These are phyloP conservation scores for Notocelia uddmanniana DNA, from an alignment of 2,888 invertebrate genomes.

Conservation along the genomic window DNA sequence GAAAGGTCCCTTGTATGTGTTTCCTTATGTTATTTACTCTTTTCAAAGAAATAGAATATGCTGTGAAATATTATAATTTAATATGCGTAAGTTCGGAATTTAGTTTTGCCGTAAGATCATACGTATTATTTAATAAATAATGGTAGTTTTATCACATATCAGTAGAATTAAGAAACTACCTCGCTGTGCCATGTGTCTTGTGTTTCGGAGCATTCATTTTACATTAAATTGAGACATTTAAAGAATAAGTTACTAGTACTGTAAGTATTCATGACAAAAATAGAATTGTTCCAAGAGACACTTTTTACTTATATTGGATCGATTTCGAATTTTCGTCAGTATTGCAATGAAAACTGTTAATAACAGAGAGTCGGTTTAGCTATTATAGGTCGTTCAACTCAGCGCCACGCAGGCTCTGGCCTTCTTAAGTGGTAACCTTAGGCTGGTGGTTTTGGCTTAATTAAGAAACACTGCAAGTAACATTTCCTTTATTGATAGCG, in stretches of 20 bases:
- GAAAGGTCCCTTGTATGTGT: constrained; percentile 8
- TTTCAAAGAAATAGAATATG: not conserved
- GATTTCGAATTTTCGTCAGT: not conserved
- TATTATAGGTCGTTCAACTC: too few species aligned
- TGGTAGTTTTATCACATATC: not conserved
- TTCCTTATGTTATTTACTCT: constrained; percentile 7
- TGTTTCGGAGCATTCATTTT: too few species aligned
- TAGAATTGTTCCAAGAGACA: constrained; percentile 28
- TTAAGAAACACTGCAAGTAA: too few species aligned
- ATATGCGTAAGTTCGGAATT: not conserved
- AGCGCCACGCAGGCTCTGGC: too few species aligned
- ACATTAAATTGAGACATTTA: too few species aligned
- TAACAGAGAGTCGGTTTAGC: too few species aligned
- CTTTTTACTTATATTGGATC: constrained; percentile 7
- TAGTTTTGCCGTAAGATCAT: not conserved
- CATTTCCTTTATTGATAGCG: too few species aligned
- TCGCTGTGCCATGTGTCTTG: not conserved
- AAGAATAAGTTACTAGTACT: not conserved
- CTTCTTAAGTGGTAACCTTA: too few species aligned
- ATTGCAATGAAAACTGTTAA: not conserved
- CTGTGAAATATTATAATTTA: not conserved
- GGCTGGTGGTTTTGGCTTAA: too few species aligned
- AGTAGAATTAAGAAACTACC: not conserved
- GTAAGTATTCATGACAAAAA: not conserved
- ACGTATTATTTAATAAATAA: not conserved